Percentiles rank a stretch among this genome's conserved stretches.
Conservation (phyloP, 1,140 invertebrate species). For the Drosophila parabipectinata region DNA sequence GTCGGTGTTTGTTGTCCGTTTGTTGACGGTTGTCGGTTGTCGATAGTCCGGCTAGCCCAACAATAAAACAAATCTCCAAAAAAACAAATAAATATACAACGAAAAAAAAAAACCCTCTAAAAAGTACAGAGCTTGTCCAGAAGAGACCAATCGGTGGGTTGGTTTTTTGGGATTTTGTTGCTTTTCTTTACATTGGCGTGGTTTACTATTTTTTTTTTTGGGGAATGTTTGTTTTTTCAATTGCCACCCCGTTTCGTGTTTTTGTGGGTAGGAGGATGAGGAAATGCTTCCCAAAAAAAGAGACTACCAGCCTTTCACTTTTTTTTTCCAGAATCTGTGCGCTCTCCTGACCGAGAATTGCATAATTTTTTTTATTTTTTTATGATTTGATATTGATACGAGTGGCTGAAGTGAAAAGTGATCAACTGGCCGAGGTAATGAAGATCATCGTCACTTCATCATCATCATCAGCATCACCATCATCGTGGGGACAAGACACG, state of each 20-base stretch:
- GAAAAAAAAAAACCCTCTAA: not conserved
- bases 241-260: slow-evolving; percentile 54
- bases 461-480: not conserved
- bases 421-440: not conserved
- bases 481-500: slow-evolving; percentile 44
- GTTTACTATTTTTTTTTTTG: slow-evolving; percentile 2
- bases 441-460: slow-evolving; percentile 58
- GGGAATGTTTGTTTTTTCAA: slow-evolving; percentile 49
- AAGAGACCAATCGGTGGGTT: slow-evolving; percentile 28
- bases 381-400: too few species aligned
- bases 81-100: not conserved
- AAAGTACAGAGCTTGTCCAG: slow-evolving; percentile 8
- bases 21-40: not conserved
- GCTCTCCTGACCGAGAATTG: slow-evolving; percentile 31
- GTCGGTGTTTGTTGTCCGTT: slow-evolving; percentile 29
- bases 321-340: slow-evolving; percentile 4
- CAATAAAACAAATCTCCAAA: not conserved
- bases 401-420: slow-evolving; percentile 33
- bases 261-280: slow-evolving; percentile 2
- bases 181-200: slow-evolving; percentile 46
- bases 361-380: slow-evolving; percentile 34
- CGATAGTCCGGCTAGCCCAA: not conserved
- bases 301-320: slow-evolving; percentile 5
- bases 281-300: not conserved
- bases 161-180: slow-evolving; percentile 2